Evolutionary conservation across 2,888 invertebrate genomes (phyloP), one percentile per base, ranked within the genome.

Genomic region (Trisateles emortualis): DNA sequence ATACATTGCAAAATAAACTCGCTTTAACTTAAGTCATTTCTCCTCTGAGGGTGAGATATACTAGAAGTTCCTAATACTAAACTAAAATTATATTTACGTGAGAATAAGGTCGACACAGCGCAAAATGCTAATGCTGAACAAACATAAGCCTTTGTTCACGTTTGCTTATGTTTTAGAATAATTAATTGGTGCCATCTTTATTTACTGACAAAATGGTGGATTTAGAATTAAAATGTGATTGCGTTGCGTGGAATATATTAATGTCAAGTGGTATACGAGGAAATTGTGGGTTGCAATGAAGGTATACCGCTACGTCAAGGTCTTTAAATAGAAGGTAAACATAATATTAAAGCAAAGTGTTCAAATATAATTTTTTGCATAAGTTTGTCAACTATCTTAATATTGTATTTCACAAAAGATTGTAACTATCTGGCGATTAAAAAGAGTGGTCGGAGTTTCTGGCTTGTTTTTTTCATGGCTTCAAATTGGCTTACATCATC

Each of bases 101-200:
- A 16, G 45, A 57, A 58, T 40, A 48, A 29, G 43, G 52, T 53
- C 40, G 44, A 49, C 48, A 38, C 52, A 46, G 46, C 61, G 36
- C 54, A 58, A 54, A 61, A 69, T 63, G 70, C 61, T 59, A 67
- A 72, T 64, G 30, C 40, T 44, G 16, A 17, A 26, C 59, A 69
- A 63, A 72, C 60, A 69, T 22, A 53, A 48, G 35, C 57, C 55
- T 44, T 63, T 57, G 64, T 58, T 52, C 53, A 50, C 47, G 57
- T 67, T 61, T 63, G 52, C 58, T 58, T 55, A 58, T 58, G 46
- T 64, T 57, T 59, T 55, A 50, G 57, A 67, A 72, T 72, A 67
- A 72, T 67, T 72, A 64, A 64, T 72, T 59, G 45, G 50, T 14
- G n/a, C 42, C 55, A 56, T 63, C 58, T 61, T 64, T 67, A 63